A percentile compares a stretch with the other conserved stretches of the same genome.
These are phyloP conservation scores for Proales similis DNA, from an alignment of 1,140 invertebrate species.

Conservation along the genomic window DNA sequence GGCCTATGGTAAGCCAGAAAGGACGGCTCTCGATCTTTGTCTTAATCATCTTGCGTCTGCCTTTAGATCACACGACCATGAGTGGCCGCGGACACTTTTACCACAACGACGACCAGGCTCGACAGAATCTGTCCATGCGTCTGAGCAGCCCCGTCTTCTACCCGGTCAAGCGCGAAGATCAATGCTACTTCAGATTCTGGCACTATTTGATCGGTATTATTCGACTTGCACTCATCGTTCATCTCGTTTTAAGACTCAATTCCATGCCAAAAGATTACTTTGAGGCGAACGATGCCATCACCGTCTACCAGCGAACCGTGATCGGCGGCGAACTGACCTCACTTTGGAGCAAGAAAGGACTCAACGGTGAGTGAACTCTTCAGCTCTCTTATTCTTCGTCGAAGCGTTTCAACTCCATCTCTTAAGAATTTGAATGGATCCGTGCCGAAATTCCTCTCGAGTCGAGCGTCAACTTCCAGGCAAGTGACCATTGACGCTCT, in stretches of 20 bases:
- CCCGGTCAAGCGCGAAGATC: background rate
- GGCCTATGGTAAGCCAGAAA: background rate
- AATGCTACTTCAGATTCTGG: conserved; percentile 37
- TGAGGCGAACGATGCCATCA: too few relatives aligned
- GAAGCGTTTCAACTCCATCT: too few relatives aligned
- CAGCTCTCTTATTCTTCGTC: too few relatives aligned
- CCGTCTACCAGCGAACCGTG: conserved; percentile 16
- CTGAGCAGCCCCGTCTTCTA: conserved; percentile 22
- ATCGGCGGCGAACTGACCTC: background rate
- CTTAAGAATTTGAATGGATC: conserved; percentile 34
- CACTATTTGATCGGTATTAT: conserved; percentile 4
- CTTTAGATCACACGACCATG: conserved; percentile 2
- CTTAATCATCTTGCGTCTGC: background rate
- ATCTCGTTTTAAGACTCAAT: too few relatives aligned
- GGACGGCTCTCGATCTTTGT: background rate
- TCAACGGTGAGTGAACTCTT: conserved; percentile 19
- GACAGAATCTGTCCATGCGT: background rate
- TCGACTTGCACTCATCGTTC: too few relatives aligned
- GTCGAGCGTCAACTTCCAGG: conserved; percentile 16
- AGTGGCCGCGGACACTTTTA: background rate
- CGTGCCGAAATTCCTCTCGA: conserved; percentile 19
- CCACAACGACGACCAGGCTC: conserved; percentile 2
- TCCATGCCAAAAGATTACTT: too few relatives aligned
- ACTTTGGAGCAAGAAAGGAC: conserved; percentile 20
- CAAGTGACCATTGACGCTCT: too few relatives aligned